Evolutionary conservation across 2,113 vertebrate genomes (phyloP).

Genomic region (Prinia subflava): DNA sequence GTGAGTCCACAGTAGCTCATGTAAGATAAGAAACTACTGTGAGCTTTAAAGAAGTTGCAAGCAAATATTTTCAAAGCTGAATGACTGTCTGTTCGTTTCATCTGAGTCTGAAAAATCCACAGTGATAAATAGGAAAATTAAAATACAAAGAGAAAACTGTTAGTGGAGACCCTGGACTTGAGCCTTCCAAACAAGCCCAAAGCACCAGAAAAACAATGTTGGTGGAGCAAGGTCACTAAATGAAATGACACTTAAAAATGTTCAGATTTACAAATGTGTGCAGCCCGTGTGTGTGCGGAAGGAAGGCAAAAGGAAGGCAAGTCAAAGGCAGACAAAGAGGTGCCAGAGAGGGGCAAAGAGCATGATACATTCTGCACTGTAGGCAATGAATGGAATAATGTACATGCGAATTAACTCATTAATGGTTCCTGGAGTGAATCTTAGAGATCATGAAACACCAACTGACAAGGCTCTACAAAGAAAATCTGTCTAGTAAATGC

Average conservation of each 20-base stretch:
- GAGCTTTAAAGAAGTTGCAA: background rate
- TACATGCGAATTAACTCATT: conserved; percentile 15
- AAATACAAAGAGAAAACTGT: background rate
- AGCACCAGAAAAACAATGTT: background rate
- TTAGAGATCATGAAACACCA: background rate
- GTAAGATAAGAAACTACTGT: background rate
- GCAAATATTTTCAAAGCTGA: background rate
- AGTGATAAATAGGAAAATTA: background rate
- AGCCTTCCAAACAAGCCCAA: background rate
- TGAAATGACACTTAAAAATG: background rate
- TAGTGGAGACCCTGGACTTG: background rate
- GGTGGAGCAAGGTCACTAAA: background rate
- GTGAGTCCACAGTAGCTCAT: background rate
- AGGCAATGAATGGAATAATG: background rate
- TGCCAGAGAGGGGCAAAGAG: background rate
- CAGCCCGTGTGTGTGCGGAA: background rate
- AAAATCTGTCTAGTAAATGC: background rate
- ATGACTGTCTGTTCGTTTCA: background rate
- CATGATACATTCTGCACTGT: background rate
- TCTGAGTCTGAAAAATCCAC: background rate
- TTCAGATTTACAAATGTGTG: background rate
- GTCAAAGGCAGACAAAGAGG: background rate
- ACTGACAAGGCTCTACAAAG: background rate
- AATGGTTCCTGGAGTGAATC: background rate
- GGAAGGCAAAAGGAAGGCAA: background rate